These are phyloP conservation scores for Parnassius smintheus DNA, from an alignment of 2,888 invertebrate species.

Conservation along the genomic window DNA sequence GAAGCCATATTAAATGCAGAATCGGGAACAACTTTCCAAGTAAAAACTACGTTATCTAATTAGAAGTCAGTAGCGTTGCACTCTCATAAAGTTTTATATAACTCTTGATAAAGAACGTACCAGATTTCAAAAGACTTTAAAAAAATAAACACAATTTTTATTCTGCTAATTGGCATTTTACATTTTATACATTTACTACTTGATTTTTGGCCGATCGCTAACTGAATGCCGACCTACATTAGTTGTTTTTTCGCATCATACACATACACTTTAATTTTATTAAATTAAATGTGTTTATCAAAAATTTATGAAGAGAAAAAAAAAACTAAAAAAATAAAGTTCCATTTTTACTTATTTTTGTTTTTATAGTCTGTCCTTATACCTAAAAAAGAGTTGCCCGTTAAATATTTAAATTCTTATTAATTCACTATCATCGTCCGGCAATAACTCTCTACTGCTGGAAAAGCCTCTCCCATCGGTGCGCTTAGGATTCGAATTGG, in stretches of 20 bases:
- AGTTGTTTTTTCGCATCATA: slow-evolving; percentile 13
- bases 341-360: too few relatives aligned
- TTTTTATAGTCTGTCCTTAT: too few relatives aligned
- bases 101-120: slow-evolving; percentile 13
- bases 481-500: too few relatives aligned
- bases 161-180: slow-evolving; percentile 23
- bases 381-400: too few relatives aligned
- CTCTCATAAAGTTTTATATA: slow-evolving; percentile 7
- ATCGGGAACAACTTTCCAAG: slow-evolving; percentile 18
- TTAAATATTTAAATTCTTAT: too few relatives aligned
- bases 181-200: slow-evolving; percentile 11
- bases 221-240: slow-evolving; percentile 23
- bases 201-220: slow-evolving; percentile 10
- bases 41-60: slow-evolving; percentile 12
- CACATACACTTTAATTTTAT: slow-evolving; percentile 16
- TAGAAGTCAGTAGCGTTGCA: slow-evolving; percentile 1
- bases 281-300: neutral
- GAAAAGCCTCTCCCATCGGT: too few relatives aligned
- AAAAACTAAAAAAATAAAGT: too few relatives aligned
- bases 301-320: too few relatives aligned
- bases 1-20: slow-evolving; percentile 9
- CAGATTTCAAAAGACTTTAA: slow-evolving; percentile 15
- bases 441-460: too few relatives aligned
- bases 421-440: too few relatives aligned
- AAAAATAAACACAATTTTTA: slow-evolving; percentile 20